A percentile compares a stretch with the other conserved stretches of the same genome.
Evolutionary conservation across 2,797 vertebrate species (phyloP).

Genomic region (Falco rusticolus): DNA sequence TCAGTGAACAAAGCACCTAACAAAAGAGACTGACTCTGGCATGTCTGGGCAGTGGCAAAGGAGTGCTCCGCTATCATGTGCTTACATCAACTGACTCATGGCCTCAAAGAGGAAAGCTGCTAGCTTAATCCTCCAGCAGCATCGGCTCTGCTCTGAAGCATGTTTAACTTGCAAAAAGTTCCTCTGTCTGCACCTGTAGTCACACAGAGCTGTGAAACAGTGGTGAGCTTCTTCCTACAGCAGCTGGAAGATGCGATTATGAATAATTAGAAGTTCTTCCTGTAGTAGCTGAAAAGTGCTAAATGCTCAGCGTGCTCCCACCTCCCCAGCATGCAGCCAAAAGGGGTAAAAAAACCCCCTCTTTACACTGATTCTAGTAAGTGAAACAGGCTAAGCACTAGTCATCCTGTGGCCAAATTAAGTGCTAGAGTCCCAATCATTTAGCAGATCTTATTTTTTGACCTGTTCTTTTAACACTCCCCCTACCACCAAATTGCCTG

Average conservation of each 20-base stretch:
- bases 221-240: not conserved
- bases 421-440: not conserved
- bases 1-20: constrained; percentile 40
- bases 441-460: not conserved
- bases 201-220: not conserved
- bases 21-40: constrained; percentile 60
- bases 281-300: not conserved
- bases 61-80: constrained; percentile 34
- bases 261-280: not conserved
- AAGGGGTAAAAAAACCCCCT: not conserved
- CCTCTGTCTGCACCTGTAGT: not conserved
- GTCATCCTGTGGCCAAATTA: not conserved
- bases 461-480: not conserved
- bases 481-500: not conserved
- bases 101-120: constrained; percentile 19
- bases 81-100: constrained; percentile 57
- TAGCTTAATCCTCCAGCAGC: constrained; percentile 22
- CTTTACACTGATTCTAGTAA: not conserved
- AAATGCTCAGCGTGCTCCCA: not conserved
- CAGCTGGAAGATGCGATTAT: not conserved
- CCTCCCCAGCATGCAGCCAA: not conserved
- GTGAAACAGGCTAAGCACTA: not conserved
- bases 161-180: not conserved
- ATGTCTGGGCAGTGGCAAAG: constrained; percentile 61
- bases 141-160: not conserved